Percentiles rank a stretch among this genome's conserved stretches.
phyloP scores from a whole-genome alignment of 1,140 invertebrate genomes.

The Bombus balteatus region DNA sequence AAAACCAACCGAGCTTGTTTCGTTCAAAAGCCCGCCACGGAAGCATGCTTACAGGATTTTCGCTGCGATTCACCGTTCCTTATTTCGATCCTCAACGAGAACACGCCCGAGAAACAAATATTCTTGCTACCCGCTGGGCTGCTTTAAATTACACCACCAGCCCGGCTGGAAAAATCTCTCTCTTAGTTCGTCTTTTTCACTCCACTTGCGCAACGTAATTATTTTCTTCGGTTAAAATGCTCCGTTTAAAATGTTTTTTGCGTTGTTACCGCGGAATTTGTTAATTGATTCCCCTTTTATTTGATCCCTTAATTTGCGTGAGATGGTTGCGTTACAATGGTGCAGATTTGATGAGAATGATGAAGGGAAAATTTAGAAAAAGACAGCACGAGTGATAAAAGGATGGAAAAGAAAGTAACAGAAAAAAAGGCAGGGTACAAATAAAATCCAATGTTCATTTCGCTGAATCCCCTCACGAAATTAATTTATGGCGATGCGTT shows the following conservation, averaged over 20 bases:
- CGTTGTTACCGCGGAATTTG: neutral
- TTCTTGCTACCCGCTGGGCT: neutral
- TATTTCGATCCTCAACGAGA: constrained; percentile 16
- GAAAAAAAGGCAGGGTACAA: too few relatives aligned
- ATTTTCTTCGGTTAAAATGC: neutral
- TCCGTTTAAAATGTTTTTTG: too few relatives aligned
- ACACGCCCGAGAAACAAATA: constrained; percentile 21
- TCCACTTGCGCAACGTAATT: neutral
- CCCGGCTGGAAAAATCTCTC: neutral
- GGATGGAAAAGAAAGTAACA: too few relatives aligned
- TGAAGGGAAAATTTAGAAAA: too few relatives aligned
- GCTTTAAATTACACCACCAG: constrained; percentile 15
- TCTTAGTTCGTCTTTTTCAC: neutral
- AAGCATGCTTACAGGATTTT: constrained; percentile 22
- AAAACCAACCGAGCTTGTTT: constrained; percentile 19
- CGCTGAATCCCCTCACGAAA: neutral
- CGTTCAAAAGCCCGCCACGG: constrained; percentile 34
- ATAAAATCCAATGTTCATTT: neutral
- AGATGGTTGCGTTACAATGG: neutral
- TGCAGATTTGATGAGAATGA: too few relatives aligned
- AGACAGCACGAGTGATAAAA: too few relatives aligned
- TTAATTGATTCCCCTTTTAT: neutral
- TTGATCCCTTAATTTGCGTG: neutral
- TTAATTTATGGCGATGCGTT: neutral
- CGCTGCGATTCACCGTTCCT: constrained; percentile 13